Evolutionary conservation across 2,797 vertebrate species (phyloP), one percentile per base, ranked within the genome.

Genomic region (Scarus forsteni): DNA sequence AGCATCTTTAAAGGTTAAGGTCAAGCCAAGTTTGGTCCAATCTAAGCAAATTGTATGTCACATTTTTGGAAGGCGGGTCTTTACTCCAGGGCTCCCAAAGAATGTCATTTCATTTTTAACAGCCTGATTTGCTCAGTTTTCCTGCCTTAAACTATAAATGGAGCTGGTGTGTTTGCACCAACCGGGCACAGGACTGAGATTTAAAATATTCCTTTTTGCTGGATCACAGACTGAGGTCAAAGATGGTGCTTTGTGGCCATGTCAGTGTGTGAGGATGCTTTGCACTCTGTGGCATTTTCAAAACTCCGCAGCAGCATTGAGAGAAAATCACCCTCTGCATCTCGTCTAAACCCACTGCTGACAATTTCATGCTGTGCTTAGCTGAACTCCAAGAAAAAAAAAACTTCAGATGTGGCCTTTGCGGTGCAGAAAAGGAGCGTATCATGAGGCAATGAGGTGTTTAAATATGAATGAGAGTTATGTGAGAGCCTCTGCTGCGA

Each of bases 391-490:
- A 19, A 74, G 62, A 19, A 66, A 60, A 67, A n/a, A 15, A 73
- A 66, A 40, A 51, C 65, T 74, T 74, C 40, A 77, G 52, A 66
- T 66, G 74, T 3, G 48, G 63, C 79, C 34, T 43, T 59, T 78
- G 16, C 52, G 8, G 44, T 36, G 72, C 8, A 51, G 5, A 64
- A 61, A 46, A 38, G 8, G 27, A 75, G 61, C 18, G 14, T 75
- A 66, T 48, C 52, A 34, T 34, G 63, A 81, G 73, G 79, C 75
- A 50, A 69, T 42, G 70, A 69, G 71, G 72, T 78, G 66, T 85
- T 90, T 81, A 89, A 90, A 85, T 81, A 88, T 87, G 79, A 81
- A 91, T 87, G 85, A 83, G 76, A 79, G 79, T 80, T 86, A 74
- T 84, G 75, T 61, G 69, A 84, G 81, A 48, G 73, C 19, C 58